Percentiles rank a stretch among this genome's conserved stretches.
These are phyloP conservation scores for Tanypteryx hageni DNA, from an alignment of 2,888 invertebrate genomes.

Conservation along the genomic window DNA sequence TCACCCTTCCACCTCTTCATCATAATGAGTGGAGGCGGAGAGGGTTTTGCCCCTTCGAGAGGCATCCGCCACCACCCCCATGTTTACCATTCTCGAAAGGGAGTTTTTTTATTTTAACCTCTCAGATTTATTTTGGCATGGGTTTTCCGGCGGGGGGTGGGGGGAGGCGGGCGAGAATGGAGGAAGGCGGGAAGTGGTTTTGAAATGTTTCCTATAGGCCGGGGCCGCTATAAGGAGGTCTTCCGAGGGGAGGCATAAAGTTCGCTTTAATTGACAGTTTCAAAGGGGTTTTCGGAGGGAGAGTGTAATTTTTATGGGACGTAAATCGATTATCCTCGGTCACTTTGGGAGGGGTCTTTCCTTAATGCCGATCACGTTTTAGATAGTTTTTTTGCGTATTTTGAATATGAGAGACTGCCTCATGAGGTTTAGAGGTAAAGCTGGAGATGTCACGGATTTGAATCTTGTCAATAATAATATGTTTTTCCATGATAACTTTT, in stretches of 20 bases:
- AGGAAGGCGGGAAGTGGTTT: not conserved
- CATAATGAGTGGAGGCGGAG: not conserved
- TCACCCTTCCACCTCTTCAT: not conserved
- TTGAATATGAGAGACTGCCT: not conserved
- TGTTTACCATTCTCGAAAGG: constrained; percentile 8
- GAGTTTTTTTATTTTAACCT: not conserved
- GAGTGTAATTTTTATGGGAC: constrained; percentile 10
- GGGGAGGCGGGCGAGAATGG: too few relatives aligned
- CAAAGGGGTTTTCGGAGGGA: not conserved
- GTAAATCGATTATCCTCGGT: not conserved
- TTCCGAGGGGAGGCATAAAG: constrained; percentile 7
- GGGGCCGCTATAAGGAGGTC: not conserved
- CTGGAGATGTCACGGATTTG: too few relatives aligned
- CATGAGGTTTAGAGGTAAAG: too few relatives aligned
- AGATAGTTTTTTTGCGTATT: not conserved
- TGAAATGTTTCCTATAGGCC: constrained; percentile 12
- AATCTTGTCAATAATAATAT: too few relatives aligned
- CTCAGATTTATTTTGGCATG: constrained; percentile 32
- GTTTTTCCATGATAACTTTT: too few relatives aligned
- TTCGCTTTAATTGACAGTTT: constrained; percentile 27
- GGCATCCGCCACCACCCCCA: not conserved
- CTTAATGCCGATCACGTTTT: constrained; percentile 24
- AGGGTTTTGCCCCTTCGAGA: too few relatives aligned
- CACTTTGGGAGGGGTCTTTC: not conserved
- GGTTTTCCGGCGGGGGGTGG: not conserved